Percentiles rank a stretch among this genome's conserved stretches.
Conservation (phyloP, 2,797 vertebrate species). For the Takifugu rubripes region DNA sequence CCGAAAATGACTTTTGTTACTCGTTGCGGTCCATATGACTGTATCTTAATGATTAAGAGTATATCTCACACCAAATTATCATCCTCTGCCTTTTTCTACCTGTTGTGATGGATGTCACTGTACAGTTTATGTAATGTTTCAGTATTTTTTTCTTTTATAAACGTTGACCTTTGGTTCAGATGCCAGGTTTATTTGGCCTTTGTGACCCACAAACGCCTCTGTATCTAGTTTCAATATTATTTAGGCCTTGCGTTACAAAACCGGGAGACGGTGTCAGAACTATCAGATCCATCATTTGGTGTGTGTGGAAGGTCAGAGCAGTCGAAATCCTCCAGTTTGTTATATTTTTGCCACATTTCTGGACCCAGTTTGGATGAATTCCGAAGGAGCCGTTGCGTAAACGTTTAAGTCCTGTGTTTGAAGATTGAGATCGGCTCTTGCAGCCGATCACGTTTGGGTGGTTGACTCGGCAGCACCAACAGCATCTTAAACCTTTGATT, state of each 20-base stretch:
- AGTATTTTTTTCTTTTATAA: conserved; percentile 74
- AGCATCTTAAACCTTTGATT: conserved; percentile 44
- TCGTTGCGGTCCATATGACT: conserved; percentile 69
- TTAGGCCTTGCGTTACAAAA: conserved; percentile 73
- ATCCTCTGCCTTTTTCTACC: conserved; percentile 73
- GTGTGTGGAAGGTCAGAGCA: conserved; percentile 57
- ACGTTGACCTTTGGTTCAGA: conserved; percentile 64
- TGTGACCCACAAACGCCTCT: conserved; percentile 65
- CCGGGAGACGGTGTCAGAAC: conserved; percentile 61
- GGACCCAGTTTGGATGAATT: neutral
- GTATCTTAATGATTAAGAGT: conserved; percentile 71
- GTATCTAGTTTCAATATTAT: conserved; percentile 70
- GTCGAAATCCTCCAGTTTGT: conserved; percentile 10
- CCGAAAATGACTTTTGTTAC: conserved; percentile 69
- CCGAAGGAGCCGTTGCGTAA: no score
- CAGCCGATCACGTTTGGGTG: no score
- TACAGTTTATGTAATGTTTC: conserved; percentile 86
- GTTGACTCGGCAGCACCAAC: conserved; percentile 66
- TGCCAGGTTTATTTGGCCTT: conserved; percentile 70
- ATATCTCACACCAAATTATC: conserved; percentile 77
- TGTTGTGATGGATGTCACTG: conserved; percentile 84
- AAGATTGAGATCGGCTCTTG: no score
- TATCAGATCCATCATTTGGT: conserved; percentile 51
- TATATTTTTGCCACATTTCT: conserved; percentile 8
- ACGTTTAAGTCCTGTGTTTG: conserved; percentile 15